Base-by-base conservation (phyloP, 1,140 invertebrate species). In the Drosophila orena region DNA sequence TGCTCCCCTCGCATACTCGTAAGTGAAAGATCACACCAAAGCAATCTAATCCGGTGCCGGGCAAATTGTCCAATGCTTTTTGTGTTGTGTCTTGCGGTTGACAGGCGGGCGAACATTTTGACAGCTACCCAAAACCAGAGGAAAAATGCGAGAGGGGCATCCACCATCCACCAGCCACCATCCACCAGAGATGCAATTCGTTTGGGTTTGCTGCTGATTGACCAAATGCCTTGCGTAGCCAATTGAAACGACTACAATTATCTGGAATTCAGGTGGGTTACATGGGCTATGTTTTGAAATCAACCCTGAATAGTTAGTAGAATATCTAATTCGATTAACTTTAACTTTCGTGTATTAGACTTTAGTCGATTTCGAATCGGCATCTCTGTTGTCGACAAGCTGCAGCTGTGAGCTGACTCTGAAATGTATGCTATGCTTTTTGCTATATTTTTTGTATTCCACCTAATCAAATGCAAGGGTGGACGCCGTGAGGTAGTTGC, bases 401-500 rank as follows among this genome's bases (percentile, higher is more conserved):
- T 47, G 14, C 0, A 27, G 22, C 46, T 47, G 27, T 6, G 8
- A 34, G 27, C 24, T 2, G n/a, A 43, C 69, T 42, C 69, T 61
- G 38, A 57, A 55, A 70, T 52, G 64, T 83, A 59, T 84, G 62
- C 69, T 58, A 74, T 57, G 46, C 1, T 68, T 59, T 61, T 76
- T 65, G 46, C 30, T 12, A 15, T 40, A n/a, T 53, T 46, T 62
- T 44, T n/a, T 12, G 12, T 46, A 24, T 40, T 37, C 15, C 50
- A 66, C 55, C 75, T 70, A 74, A 85, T 85, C 66, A 86, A 84
- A 84, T 81, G 58, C 70, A 64, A 72, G 35, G 17, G 53, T 53
- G 72, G 52, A 47, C 72, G 46, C 43, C 64, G 62, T 47, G 52
- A 79, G 53, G 52, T 60, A 46, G 58, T 77, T 69, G 79, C 53